Base-by-base conservation (phyloP, 2,888 invertebrate genomes). In the Sarcophaga variegata region DNA sequence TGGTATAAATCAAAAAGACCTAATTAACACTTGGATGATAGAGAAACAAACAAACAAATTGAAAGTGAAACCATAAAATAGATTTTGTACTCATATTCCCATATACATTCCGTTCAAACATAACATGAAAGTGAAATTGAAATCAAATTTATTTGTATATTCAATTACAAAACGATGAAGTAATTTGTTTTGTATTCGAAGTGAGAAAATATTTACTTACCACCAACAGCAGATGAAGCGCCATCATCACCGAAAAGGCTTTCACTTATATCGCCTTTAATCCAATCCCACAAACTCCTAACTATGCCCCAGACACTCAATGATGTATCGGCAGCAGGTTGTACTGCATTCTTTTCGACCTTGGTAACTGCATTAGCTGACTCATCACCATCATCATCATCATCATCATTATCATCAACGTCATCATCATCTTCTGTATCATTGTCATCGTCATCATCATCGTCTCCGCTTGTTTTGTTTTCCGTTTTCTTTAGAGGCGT, bases 261-360 rank as follows among this genome's bases (percentile, higher is more conserved):
- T 90, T 92, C 93, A 89, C 91, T 89, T 17, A 92, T 88, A 83
- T 92, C 93, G 70, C 90, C 90, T 89, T 90, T 91, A 81, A 93
- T 88, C 93, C 93, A 93, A 88, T 89, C 89, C 92, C 92, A 93
- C 3, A 93, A 88, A 64, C 90, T 89, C 25, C 91, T 90, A 54
- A 92, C 90, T 84, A 91, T 90, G 82, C 90, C 89, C 93, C 93
- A 93, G 67, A 92, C 88, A 81, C 92, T 91, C 84, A 91, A 25
- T 20, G 85, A 90, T 60, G 90, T 89, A 79, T 89, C 89, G 75
- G 90, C 89, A 6, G 90, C 88, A 11, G 91, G 88, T 88, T 91
- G 89, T 17, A 91, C 69, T 67, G 91, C 91, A 86, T 89, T 90
- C 89, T 92, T 91, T 49, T 86, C 86, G 1, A 85, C 87, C 12